Conservation (phyloP, 2,797 vertebrate genomes). For the Smutsia temminckii region DNA sequence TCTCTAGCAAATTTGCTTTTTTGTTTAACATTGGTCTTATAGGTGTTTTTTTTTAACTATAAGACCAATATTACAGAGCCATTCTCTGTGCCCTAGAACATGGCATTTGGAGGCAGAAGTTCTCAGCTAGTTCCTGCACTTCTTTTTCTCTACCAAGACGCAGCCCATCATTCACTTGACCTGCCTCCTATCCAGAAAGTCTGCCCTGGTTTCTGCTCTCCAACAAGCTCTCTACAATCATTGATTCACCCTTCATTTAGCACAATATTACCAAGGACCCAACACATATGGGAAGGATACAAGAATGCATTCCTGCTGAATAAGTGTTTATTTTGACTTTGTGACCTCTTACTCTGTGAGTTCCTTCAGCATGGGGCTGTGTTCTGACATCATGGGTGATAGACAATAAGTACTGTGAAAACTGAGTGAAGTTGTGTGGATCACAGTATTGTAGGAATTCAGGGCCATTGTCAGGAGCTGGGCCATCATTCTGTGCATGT, state of each 20-base stretch:
- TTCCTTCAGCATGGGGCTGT: not conserved
- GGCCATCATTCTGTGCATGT: rapidly evolving
- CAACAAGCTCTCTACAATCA: not conserved
- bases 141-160: not conserved
- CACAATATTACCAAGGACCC: not conserved
- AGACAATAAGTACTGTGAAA: not conserved
- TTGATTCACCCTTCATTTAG: not conserved
- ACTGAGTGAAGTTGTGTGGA: not conserved
- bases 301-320: not conserved
- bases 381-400: not conserved
- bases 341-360: not conserved
- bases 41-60: not conserved
- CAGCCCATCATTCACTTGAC: not conserved
- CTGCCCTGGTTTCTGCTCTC: not conserved
- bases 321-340: not conserved
- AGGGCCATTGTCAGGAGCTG: not conserved
- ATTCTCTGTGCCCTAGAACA: not conserved
- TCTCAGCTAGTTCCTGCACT: not conserved
- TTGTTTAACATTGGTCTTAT: not conserved
- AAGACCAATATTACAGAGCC: not conserved
- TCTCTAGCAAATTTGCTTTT: not conserved
- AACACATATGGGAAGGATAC: not conserved
- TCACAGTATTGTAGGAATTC: rapidly evolving
- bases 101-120: not conserved
- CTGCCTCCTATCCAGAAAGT: not conserved